Base-by-base conservation (phyloP, 1,140 invertebrate genomes). In the Aphaenogaster rudis region DNA sequence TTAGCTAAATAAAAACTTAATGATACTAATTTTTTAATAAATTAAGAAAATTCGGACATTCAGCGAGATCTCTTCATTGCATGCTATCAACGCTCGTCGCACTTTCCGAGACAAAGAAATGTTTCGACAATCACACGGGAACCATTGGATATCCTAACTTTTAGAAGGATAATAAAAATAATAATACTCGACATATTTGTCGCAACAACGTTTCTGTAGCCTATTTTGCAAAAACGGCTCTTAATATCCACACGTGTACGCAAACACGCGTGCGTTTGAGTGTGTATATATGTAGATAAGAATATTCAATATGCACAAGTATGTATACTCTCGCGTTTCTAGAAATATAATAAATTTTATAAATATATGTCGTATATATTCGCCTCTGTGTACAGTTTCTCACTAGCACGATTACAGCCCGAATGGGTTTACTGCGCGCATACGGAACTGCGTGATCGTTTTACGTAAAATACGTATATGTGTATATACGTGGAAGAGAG, bases 311-410 rank as follows among this genome's bases (percentile, higher is more conserved):
- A 91, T 89, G 86, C 86, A 91, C 86, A 88, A 59, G 48, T 80
- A 76, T 57, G 28, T 78, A 82, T 81, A 88, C 59, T 69, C 54
- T 92, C 88, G 54, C 84, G 76, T 88, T 63, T 89, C 86, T 93
- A 92, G 84, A 94, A 93, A 93, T 91, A 90, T 90, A 91, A 84
- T 93, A 91, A 93, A 92, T 91, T 82, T 93, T 91, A 90, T 91
- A 92, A 92, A 94, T 88, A 88, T 89, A 69, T 87, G 33, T 45
- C 15, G 69, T 79, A 76, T 59, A 74, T 81, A 71, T 74, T 39
- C 6, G 59, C 78, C 28, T 67, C 86, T 93, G 92, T 92, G 86
- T 91, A 88, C 86, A 92, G 86, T 93, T 74, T 84, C 90, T 93
- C 91, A 93, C 92, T 94, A 91, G 88, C 93, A 93, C 92, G 91